phyloP scores from a whole-genome alignment of 2,888 invertebrate genomes.

The Nemapogon koenigi region DNA sequence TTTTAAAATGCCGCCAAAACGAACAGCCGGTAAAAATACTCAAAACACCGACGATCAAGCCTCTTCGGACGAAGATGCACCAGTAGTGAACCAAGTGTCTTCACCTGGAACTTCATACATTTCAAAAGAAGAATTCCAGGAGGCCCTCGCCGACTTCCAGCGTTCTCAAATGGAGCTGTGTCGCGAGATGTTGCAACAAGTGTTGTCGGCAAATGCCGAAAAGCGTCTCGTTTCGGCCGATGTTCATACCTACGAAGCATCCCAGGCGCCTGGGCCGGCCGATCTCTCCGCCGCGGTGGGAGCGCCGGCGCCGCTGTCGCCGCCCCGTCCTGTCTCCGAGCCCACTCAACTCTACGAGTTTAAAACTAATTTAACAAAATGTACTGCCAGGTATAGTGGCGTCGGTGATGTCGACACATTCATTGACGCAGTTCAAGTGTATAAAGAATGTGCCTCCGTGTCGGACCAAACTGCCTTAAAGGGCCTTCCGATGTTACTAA shows the following conservation, averaged over 20 bases:
- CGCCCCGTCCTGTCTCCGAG: neutral
- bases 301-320: neutral
- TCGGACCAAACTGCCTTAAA: constrained; percentile 16
- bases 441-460: constrained; percentile 15
- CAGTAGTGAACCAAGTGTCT: neutral
- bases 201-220: neutral
- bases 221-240: neutral
- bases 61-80: neutral
- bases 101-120: neutral
- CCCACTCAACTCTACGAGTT: neutral
- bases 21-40: too few relatives aligned
- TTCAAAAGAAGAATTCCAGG: neutral
- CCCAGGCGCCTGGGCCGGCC: neutral
- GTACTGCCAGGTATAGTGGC: neutral
- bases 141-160: neutral
- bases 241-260: neutral
- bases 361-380: neutral
- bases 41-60: too few relatives aligned
- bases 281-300: neutral
- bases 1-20: too few relatives aligned
- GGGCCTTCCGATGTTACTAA: constrained; percentile 11
- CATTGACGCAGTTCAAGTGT: constrained; percentile 13
- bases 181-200: neutral
- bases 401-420: constrained; percentile 16
- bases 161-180: neutral